These are phyloP conservation scores for Heliopora coerulea DNA, from an alignment of 92 coral and sea anemone genomes.

Conservation along the genomic window DNA sequence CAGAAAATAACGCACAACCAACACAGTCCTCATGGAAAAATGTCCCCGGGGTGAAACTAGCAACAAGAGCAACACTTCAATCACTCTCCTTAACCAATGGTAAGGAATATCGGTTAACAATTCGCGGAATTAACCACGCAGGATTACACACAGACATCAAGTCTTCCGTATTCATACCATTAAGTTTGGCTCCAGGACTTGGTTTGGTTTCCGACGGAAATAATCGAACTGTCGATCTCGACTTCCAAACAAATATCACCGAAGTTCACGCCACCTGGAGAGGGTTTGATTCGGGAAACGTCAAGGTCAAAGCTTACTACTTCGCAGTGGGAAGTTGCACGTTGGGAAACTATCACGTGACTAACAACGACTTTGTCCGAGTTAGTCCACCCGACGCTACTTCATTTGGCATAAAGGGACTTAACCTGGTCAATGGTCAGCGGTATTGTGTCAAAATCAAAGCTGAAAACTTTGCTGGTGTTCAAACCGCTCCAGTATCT, in stretches of 20 bases:
- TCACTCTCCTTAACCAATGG: constrained; percentile 67
- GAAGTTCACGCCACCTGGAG: constrained; percentile 83
- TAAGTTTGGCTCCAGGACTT: constrained; percentile 67
- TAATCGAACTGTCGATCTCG: constrained; percentile 52
- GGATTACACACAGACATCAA: constrained; percentile 67
- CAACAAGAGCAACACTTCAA: constrained; percentile 62
- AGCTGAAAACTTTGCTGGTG: constrained; percentile 84
- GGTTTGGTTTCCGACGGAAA: constrained; percentile 79
- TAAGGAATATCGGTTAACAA: constrained; percentile 54
- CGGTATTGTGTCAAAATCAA: constrained; percentile 86
- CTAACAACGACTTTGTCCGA: constrained; percentile 65
- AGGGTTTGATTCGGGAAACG: constrained; percentile 66
- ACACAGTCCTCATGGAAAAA: constrained; percentile 39
- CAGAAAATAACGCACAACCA: constrained; percentile 17
- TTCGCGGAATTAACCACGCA: constrained; percentile 83
- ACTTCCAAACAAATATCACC: constrained; percentile 67
- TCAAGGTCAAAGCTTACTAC: constrained; percentile 75
- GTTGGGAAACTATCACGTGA: constrained; percentile 83
- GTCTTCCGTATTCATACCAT: constrained; percentile 75
- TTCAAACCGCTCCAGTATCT: constrained; percentile 68
- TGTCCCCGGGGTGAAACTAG: constrained; percentile 64
- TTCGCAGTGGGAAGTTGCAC: constrained; percentile 90
- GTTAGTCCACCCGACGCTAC: constrained; percentile 68
- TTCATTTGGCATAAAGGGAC: constrained; percentile 54
- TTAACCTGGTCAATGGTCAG: constrained; percentile 83